These are phyloP conservation scores for Liodrosophila aerea DNA, from an alignment of 2,888 invertebrate species.

Conservation along the genomic window DNA sequence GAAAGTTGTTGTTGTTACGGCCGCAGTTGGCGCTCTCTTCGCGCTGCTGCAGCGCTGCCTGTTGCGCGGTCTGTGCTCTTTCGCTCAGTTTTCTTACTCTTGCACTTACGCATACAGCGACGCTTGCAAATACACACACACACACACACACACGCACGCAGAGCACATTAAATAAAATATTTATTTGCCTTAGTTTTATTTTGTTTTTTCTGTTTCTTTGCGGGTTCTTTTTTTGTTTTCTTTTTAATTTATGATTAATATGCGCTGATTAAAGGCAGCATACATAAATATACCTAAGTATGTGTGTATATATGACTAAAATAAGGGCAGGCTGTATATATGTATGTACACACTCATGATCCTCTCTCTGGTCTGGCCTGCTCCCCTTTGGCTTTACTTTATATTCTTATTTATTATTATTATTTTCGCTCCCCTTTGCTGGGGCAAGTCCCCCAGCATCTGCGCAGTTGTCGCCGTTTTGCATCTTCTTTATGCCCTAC, in stretches of 20 bases:
- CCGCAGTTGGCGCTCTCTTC: slow-evolving; percentile 13
- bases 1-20: slow-evolving; percentile 70
- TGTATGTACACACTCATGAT: not conserved
- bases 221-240: slow-evolving; percentile 14
- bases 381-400: slow-evolving; percentile 24
- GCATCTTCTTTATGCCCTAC: slow-evolving; percentile 41
- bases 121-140: slow-evolving; percentile 10
- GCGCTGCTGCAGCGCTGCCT: slow-evolving; percentile 6
- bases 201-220: slow-evolving; percentile 16
- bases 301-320: slow-evolving; percentile 21
- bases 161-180: slow-evolving; percentile 57
- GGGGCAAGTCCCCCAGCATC: slow-evolving; percentile 54
- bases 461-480: slow-evolving; percentile 75
- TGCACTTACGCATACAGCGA: slow-evolving; percentile 21
- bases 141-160: slow-evolving; percentile 9
- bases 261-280: slow-evolving; percentile 64
- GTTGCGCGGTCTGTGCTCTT: slow-evolving; percentile 23
- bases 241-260: slow-evolving; percentile 68
- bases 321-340: slow-evolving; percentile 49
- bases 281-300: not conserved
- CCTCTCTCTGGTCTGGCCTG: slow-evolving; percentile 32
- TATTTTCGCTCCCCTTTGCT: slow-evolving; percentile 45
- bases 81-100: slow-evolving; percentile 2
- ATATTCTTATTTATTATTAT: slow-evolving; percentile 49
- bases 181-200: slow-evolving; percentile 54